Evolutionary conservation across 2,113 vertebrate genomes (phyloP), one percentile per base, ranked within the genome.

Genomic region (Trematocara zebra): DNA sequence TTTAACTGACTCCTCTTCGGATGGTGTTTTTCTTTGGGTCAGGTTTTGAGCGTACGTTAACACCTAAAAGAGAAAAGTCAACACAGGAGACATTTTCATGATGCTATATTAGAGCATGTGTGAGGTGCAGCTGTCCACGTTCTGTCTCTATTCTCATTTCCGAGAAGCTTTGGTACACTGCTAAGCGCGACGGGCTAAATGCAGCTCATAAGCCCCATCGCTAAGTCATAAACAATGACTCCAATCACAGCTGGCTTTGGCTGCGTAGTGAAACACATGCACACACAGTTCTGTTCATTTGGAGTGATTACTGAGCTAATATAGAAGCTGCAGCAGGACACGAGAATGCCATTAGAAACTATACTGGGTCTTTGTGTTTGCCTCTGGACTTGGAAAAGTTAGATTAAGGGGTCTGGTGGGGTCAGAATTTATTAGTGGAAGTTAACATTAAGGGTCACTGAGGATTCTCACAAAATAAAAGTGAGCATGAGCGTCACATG

Each of bases 111-210:
- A 76, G 88, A 87, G 84, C 54, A 0, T 59, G 47, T 12, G 76
- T 37, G 83, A 90, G 57, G 78, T 85, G 87, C 95, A 96, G 95
- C 95, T 96, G 95, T 83, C 72, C 42, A 31, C 57, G 10, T 33
- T 33, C 17, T 0, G 47, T 28, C 53, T 42, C 69, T 64, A 59
- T 3, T 61, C 61, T 67, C 18, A 28, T 86, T 95, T 94, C 94
- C 80, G 18, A 88, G 93, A 96, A 95, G 82, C 80, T 20, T 20
- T 47, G 82, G 86, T 72, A 91, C 89, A 82, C 26, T 9, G 61
- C 81, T 80, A 84, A 92, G 87, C 83, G 88, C 42, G 79, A 79
- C 8, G 37, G 72, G 87, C 90, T 94, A 94, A 93, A 94, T 92
- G 89, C 59, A 88, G 90, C 88, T 90, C 78, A 81, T 88, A 90